Percentiles rank a stretch among this genome's conserved stretches.
phyloP scores from a whole-genome alignment of 2,888 invertebrate species.

The Melinaea menophilus region DNA sequence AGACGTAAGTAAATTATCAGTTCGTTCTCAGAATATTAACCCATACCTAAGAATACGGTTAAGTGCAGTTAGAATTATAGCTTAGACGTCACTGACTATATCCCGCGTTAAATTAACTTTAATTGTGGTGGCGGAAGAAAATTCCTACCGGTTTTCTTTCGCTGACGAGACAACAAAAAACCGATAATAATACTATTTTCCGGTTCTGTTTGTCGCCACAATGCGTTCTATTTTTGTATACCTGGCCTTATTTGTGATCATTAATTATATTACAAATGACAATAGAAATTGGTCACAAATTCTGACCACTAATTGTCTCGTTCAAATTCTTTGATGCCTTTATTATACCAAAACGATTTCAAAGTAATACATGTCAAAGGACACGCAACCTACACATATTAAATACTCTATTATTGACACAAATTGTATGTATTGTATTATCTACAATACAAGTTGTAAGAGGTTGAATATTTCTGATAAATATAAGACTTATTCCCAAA shows the following conservation, averaged over 20 bases:
- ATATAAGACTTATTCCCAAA: no score
- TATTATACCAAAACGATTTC: conserved; percentile 40
- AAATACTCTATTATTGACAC: conserved; percentile 34
- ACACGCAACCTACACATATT: conserved; percentile 16
- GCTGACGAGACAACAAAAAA: conserved; percentile 3
- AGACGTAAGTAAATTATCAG: conserved; percentile 26
- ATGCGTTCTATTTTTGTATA: no score
- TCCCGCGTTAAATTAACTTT: conserved; percentile 21
- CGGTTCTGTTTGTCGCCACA: not conserved
- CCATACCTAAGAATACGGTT: conserved; percentile 19
- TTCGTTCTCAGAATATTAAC: conserved; percentile 25
- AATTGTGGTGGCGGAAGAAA: conserved; percentile 25
- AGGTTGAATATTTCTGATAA: no score
- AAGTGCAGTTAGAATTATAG: conserved; percentile 20
- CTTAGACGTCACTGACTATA: conserved; percentile 14
- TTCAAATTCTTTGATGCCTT: conserved; percentile 49
- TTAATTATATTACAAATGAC: conserved; percentile 11
- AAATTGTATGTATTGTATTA: conserved; percentile 26
- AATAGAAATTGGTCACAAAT: conserved; percentile 15
- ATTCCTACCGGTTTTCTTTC: conserved; percentile 23
- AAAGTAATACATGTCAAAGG: conserved; percentile 32
- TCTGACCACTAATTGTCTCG: conserved; percentile 30
- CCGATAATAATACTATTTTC: not conserved
- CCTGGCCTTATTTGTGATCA: conserved; percentile 6
- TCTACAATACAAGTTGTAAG: no score